Conservation (phyloP, 2,113 vertebrate genomes). For the Coturnix japonica region DNA sequence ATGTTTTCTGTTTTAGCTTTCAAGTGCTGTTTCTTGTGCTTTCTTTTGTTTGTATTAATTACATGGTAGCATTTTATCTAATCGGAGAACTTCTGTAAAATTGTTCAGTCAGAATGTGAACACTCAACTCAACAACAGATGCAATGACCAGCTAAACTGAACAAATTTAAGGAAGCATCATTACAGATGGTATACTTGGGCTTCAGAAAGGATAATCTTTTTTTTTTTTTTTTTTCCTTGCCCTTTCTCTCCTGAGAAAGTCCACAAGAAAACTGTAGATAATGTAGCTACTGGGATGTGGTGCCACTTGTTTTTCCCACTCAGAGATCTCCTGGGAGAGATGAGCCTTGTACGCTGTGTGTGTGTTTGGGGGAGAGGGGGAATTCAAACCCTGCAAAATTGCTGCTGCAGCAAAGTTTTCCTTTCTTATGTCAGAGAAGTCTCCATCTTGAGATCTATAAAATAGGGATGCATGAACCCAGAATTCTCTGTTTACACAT, state of each 20-base stretch:
- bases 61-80: background rate
- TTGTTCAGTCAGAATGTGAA: background rate
- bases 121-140: background rate
- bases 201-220: background rate
- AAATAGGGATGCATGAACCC: background rate
- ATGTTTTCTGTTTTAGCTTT: background rate
- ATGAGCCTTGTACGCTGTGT: background rate
- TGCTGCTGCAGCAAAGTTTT: background rate
- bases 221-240: background rate
- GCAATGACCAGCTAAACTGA: background rate
- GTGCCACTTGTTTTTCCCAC: background rate
- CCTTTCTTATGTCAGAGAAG: background rate
- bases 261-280: background rate
- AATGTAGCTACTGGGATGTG: background rate
- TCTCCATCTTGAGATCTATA: background rate
- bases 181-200: background rate
- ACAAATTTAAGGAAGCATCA: background rate
- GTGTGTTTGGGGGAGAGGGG: too few relatives aligned
- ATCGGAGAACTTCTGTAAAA: background rate
- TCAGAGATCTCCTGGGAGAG: background rate
- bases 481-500: accelerated
- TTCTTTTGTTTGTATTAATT: background rate
- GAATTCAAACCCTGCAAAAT: background rate
- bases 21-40: background rate
- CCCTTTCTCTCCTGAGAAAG: background rate